Percentiles rank a stretch among this genome's conserved stretches.
These are phyloP conservation scores for Etheostoma nigrum DNA, from an alignment of 2,797 vertebrate genomes.

Conservation along the genomic window DNA sequence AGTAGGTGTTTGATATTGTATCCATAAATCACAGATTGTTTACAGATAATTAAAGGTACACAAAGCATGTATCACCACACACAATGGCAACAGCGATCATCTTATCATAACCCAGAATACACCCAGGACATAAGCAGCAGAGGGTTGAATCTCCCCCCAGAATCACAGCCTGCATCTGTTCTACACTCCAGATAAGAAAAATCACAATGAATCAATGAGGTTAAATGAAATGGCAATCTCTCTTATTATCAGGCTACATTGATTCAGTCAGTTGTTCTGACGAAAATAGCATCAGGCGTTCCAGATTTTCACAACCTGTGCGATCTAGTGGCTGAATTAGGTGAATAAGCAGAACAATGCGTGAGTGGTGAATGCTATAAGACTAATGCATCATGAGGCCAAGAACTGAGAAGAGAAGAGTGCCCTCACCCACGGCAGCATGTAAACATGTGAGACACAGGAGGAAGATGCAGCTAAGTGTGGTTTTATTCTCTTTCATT, in stretches of 20 bases:
- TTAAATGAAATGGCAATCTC: neutral
- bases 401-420: neutral
- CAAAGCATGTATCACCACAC: neutral
- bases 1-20: neutral
- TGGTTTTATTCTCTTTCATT: slow-evolving; percentile 1
- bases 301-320: neutral
- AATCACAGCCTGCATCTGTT: no score
- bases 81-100: neutral
- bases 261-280: neutral
- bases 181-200: neutral
- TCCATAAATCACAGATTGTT: neutral
- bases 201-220: neutral
- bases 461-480: neutral
- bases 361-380: neutral
- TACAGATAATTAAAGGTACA: neutral
- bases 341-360: neutral
- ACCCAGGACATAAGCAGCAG: neutral
- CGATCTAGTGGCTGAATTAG: neutral
- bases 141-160: neutral
- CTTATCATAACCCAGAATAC: neutral
- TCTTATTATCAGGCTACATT: neutral
- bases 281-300: neutral
- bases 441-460: neutral
- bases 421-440: neutral
- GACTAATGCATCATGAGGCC: neutral